Evolutionary conservation across 2,888 invertebrate genomes (phyloP).

Genomic region (Drosophila emarginata): DNA sequence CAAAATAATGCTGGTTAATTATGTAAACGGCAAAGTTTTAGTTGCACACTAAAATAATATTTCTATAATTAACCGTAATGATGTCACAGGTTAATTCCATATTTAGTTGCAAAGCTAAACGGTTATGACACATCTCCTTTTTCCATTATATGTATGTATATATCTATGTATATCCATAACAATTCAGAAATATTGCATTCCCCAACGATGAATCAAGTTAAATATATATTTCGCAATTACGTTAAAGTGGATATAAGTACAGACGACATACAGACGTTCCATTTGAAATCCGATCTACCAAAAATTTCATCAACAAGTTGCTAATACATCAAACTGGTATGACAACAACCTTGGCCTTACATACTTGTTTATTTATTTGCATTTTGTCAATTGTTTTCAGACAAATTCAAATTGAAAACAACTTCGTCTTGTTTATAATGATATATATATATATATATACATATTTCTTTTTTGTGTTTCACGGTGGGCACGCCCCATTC

Average conservation of each 20-base stretch:
- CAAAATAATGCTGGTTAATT: too few species aligned
- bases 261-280: not conserved
- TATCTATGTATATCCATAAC: too few species aligned
- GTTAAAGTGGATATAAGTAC: not conserved
- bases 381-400: slow-evolving; percentile 45
- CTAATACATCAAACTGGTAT: slow-evolving; percentile 30
- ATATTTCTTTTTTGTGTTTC: not conserved
- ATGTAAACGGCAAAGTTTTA: not conserved
- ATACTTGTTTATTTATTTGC: slow-evolving; percentile 49
- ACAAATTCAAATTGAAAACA: slow-evolving; percentile 43
- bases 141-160: too few species aligned
- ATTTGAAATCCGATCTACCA: not conserved
- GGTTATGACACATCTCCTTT: slow-evolving; percentile 5
- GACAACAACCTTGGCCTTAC: slow-evolving; percentile 29
- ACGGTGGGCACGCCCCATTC: not conserved
- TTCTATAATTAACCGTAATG: not conserved
- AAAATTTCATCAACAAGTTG: not conserved
- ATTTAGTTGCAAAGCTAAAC: not conserved
- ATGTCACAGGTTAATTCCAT: not conserved
- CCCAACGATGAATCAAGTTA: not conserved
- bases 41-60: not conserved
- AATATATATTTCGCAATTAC: slow-evolving; percentile 1
- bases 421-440: slow-evolving; percentile 11
- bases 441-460: not conserved
- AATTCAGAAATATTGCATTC: not conserved